Base-by-base conservation (phyloP, 53 echinoderm and acorn worm genomes). In the Holothuria leucospilota region DNA sequence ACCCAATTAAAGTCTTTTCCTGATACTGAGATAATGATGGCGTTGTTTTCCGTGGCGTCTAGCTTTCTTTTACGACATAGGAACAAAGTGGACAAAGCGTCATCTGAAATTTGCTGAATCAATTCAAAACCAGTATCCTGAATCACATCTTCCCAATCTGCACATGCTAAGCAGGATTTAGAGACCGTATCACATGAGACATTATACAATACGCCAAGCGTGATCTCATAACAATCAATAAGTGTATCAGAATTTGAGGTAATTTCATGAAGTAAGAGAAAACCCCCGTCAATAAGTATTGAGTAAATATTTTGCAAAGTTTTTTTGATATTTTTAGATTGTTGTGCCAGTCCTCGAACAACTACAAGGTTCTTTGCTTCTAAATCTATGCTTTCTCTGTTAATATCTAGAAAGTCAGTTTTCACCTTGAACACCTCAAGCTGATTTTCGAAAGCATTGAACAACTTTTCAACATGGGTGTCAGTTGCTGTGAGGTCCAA, bases 361-460 rank as follows among this genome's bases (percentile, higher is more conserved):
- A 63, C 64, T 3, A 63, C 64, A 23, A 63, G 27, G 64, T 63
- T 18, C 0, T 85, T 51, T 61, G 63, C 66, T 15, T 46, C 82
- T 6, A 93, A 68, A 49, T 86, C 73, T 40, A 87, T 68, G 20
- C 83, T 56, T 8, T 58, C 27, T 8, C 13, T 18, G 8, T 63
- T 63, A 23, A 63, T 12, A 27, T 63, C 64, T 0, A 63, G 12
- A 23, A 8, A 27, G 20, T 8, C 27, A 63, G 64, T 27, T 8
- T 15, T 63, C 0, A 63, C 64, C 16, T 27, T 0, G 8, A 63
- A 12, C 7, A 9, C 6, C 8, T 23, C 8, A 23, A 63, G 64
- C 12, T 63, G 64, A 27, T 13, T 27, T 8, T 18, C 64, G 20
- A 63, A 63, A 23, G 20, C 64, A 8, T 23, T 27, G 8, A 4